Evolutionary conservation across 1,140 invertebrate genomes (phyloP), one percentile per base, ranked within the genome.

Genomic region (Pinna nobilis): DNA sequence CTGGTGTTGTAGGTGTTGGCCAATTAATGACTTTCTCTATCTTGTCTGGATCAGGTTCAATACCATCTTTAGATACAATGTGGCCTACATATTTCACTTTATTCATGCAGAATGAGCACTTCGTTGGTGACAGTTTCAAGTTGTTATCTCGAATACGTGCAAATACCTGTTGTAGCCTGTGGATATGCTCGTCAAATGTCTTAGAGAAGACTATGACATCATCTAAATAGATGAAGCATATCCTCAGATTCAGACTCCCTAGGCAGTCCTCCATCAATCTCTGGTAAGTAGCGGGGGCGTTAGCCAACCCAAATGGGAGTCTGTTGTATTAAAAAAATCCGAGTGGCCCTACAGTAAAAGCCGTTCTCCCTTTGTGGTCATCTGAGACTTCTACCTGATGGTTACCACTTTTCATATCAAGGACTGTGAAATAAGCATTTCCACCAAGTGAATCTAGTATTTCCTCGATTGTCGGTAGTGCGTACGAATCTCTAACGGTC

Each of bases 391-490:
- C 59, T n/a, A 70, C 49, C 33, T 70, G 44, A 32, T 51, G 35
- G 35, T 63, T 32, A 50, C 47, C 59, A 6, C 44, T 53, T 3
- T 41, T 90, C 57, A 82, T 68, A 82, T 92, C 91, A 0, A 92
- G 74, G 0, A 84, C 81, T 0, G 84, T 82, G 65, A 91, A 91
- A 35, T 87, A 81, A 13, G 66, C 85, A 9, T 76, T 81, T 3
- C 86, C 88, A 0, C 74, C 23, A 0, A 92, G 70, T 4, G 55
- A 67, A 9, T 84, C 68, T 0, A 92, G 59, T 7, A 79, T 76
- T 13, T 90, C 89, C 23, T 90, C 86, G 39, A 92, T 90, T 2
- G 79, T 60, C 0, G 89, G 91, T 4, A 92, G 64, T 80, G 91
- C 91, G 79, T 89, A 92, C 50, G 74, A 81, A 78, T 92, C 90